These are phyloP conservation scores for Cerceris rybyensis DNA, from an alignment of 2,888 invertebrate species.

Conservation along the genomic window DNA sequence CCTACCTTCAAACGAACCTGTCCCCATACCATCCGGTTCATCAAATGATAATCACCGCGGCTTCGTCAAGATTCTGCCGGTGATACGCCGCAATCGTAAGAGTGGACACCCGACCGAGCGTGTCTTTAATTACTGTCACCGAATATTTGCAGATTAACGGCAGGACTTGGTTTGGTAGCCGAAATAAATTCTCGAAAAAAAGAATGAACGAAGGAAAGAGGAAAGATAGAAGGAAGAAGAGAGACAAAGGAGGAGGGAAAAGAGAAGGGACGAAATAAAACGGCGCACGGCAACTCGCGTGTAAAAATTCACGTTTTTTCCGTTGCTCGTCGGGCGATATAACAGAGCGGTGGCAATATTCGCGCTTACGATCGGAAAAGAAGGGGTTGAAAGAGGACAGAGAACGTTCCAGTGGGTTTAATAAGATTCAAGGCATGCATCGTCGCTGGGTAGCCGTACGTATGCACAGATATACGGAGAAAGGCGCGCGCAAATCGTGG, in stretches of 20 bases:
- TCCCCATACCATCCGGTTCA: conserved; percentile 44
- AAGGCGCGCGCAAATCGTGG: conserved; percentile 46
- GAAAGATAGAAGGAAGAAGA: neutral
- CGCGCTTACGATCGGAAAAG: conserved; percentile 36
- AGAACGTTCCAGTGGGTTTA: conserved; percentile 43
- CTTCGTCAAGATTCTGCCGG: conserved; percentile 47
- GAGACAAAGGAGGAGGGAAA: neutral
- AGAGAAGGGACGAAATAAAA: conserved; percentile 32
- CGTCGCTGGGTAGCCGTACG: neutral
- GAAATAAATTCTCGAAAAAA: conserved; percentile 43
- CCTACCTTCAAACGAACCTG: conserved; percentile 24
- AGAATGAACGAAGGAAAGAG: conserved; percentile 17
- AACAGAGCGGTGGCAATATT: conserved; percentile 50
- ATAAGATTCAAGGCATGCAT: conserved; percentile 69
- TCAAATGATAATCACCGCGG: conserved; percentile 53
- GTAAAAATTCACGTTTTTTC: conserved; percentile 43
- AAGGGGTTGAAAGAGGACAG: conserved; percentile 21
- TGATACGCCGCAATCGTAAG: conserved; percentile 35
- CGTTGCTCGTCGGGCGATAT: conserved; percentile 26
- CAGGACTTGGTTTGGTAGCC: conserved; percentile 33
- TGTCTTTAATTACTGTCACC: conserved; percentile 64
- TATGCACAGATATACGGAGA: conserved; percentile 15
- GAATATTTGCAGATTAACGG: conserved; percentile 65
- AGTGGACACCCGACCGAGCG: conserved; percentile 44
- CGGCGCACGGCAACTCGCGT: conserved; percentile 51